A percentile compares a stretch with the other conserved stretches of the same genome.
phyloP scores from a whole-genome alignment of 2,113 vertebrate genomes.

The Ahaetulla prasina region DNA sequence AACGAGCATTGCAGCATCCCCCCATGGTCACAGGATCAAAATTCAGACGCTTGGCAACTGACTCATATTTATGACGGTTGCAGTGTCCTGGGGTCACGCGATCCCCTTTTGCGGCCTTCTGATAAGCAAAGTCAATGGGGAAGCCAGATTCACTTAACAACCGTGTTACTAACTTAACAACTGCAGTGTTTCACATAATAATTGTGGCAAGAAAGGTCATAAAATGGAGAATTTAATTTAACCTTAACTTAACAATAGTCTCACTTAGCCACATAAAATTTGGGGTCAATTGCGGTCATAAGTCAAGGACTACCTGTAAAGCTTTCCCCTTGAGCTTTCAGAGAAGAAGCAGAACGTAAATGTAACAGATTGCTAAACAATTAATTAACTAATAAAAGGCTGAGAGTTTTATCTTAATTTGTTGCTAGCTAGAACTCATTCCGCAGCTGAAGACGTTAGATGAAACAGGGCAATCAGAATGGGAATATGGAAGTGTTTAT shows the following conservation, averaged over 20 bases:
- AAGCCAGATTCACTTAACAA: background rate
- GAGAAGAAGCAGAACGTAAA: background rate
- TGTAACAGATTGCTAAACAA: background rate
- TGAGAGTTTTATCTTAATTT: background rate
- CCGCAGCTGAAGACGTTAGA: background rate
- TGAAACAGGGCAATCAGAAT: background rate
- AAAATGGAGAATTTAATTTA: too few species aligned
- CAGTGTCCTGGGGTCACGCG: too few species aligned
- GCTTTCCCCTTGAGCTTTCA: background rate
- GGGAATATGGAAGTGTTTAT: background rate
- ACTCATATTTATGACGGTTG: background rate
- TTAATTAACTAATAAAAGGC: background rate
- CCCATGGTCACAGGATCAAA: background rate
- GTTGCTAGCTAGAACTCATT: background rate
- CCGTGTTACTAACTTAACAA: background rate
- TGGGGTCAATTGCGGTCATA: background rate
- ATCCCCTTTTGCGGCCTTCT: background rate
- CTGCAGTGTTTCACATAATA: background rate
- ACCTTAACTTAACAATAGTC: background rate
- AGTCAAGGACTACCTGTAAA: background rate
- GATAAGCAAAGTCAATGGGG: background rate
- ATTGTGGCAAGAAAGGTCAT: background rate
- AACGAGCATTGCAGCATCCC: background rate
- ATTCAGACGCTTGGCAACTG: background rate
- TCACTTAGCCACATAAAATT: background rate